Conservation (phyloP, 2,888 invertebrate genomes). For the Pegoplata infirma region DNA sequence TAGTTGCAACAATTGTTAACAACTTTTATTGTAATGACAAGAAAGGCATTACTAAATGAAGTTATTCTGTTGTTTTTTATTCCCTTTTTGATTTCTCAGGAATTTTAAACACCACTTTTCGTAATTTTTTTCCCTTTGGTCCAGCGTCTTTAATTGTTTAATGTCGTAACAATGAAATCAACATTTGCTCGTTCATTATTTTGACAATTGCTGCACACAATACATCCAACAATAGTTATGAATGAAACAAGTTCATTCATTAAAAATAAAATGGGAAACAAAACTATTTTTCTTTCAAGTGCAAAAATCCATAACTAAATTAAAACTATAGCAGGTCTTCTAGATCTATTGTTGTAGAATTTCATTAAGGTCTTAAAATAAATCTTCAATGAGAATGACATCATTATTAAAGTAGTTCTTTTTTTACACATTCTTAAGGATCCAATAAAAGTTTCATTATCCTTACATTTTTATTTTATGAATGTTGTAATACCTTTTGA, state of each 20-base stretch:
- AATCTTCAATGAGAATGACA: conserved; percentile 41
- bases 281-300: conserved; percentile 37
- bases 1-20: neutral
- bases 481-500: conserved; percentile 40
- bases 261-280: neutral
- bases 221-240: conserved; percentile 29
- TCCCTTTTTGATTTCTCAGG: conserved; percentile 45
- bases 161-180: conserved; percentile 28
- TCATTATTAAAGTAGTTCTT: neutral
- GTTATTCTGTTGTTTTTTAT: conserved; percentile 8
- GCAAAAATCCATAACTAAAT: conserved; percentile 47
- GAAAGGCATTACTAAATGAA: too few species aligned
- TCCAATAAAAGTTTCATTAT: neutral
- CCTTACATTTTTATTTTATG: conserved; percentile 15
- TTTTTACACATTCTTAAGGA: neutral
- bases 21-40: neutral
- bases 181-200: conserved; percentile 21
- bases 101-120: conserved; percentile 28
- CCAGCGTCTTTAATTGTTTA: conserved; percentile 26
- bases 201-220: conserved; percentile 28
- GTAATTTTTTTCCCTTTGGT: neutral
- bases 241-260: conserved; percentile 53
- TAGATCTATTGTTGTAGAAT: conserved; percentile 37
- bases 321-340: neutral
- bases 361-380: conserved; percentile 59